Percentiles rank a stretch among this genome's conserved stretches.
phyloP scores from a whole-genome alignment of 2,888 invertebrate species.

The Dendrolimus houi region DNA sequence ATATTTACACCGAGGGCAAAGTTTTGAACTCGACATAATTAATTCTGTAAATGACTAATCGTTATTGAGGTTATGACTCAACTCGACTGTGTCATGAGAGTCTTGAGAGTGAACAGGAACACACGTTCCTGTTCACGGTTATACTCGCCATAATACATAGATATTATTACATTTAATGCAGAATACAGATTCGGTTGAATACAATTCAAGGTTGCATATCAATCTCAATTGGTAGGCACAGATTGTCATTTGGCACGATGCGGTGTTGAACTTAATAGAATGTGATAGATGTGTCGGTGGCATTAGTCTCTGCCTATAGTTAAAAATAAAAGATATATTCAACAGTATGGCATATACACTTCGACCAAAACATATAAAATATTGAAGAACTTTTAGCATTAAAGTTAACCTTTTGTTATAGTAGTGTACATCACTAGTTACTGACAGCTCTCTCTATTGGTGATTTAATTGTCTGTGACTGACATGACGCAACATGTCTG shows the following conservation, averaged over 20 bases:
- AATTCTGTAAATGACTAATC: conserved; percentile 60
- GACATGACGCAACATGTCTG: no score
- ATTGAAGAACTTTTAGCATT: no score
- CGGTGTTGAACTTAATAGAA: conserved; percentile 10
- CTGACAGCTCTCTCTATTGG: no score
- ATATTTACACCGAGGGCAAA: no score
- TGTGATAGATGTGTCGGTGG: conserved; percentile 16
- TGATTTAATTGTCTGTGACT: no score
- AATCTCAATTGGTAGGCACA: conserved; percentile 26
- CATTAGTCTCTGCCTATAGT: conserved; percentile 7
- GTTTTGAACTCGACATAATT: conserved; percentile 17
- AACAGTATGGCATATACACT: background rate
- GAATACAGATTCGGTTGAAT: conserved; percentile 21
- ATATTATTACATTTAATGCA: conserved; percentile 15
- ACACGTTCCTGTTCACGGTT: no score
- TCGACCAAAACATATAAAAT: no score
- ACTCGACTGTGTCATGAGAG: conserved; percentile 30
- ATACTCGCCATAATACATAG: conserved; percentile 21
- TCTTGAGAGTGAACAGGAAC: no score
- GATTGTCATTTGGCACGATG: conserved; percentile 32
- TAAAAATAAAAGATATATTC: background rate
- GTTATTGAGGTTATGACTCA: conserved; percentile 52
- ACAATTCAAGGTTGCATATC: conserved; percentile 26
- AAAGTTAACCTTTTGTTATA: no score
- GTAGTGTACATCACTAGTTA: no score